Percentiles rank a stretch among this genome's conserved stretches.
Conservation (phyloP, 2,113 vertebrate species). For the Pampusana beccarii region DNA sequence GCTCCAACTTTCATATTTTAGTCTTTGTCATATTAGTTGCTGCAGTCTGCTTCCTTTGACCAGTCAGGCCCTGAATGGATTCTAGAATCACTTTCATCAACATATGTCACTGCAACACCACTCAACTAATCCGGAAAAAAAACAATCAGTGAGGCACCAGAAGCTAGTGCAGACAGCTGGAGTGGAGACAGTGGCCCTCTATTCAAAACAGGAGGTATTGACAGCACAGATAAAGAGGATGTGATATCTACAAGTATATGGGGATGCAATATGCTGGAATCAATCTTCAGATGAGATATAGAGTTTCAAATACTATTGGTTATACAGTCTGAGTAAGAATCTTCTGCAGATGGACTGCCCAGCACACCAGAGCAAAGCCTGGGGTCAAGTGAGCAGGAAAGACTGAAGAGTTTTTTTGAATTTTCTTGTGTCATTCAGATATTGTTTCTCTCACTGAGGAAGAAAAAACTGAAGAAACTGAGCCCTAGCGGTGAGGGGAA, state of each 20-base stretch:
- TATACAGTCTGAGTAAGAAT: background rate
- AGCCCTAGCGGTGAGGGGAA: background rate
- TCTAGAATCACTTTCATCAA: background rate
- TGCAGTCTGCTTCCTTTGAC: background rate
- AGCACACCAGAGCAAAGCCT: background rate
- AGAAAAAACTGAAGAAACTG: background rate
- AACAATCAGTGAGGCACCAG: background rate
- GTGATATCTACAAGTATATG: background rate
- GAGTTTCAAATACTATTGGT: background rate
- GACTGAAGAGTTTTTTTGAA: background rate
- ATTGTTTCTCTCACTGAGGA: background rate
- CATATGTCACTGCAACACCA: background rate
- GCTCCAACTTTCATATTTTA: background rate
- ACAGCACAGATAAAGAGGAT: background rate
- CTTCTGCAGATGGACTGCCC: background rate
- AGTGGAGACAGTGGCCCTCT: background rate
- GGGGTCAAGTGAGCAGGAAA: background rate
- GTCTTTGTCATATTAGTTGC: background rate
- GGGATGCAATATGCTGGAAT: background rate
- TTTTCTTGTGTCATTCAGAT: background rate
- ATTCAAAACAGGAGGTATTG: background rate
- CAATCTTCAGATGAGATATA: background rate
- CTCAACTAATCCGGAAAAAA: background rate
- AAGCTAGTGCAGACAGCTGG: background rate
- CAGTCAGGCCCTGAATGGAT: background rate